phyloP scores from a whole-genome alignment of 2,888 invertebrate genomes.

The Drosophila aldrichi region DNA sequence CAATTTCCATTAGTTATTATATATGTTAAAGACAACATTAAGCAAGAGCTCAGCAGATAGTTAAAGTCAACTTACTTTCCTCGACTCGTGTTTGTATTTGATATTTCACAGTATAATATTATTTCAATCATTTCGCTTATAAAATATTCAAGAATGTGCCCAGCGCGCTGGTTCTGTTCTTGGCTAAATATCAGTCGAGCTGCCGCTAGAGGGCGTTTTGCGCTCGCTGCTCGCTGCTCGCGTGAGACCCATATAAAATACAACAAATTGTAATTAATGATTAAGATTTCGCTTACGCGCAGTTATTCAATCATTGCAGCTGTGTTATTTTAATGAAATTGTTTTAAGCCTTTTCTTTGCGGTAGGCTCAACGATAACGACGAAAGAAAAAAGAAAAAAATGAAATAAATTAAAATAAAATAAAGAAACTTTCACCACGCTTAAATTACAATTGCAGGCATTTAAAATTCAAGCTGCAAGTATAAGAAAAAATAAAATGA shows the following conservation, averaged over 20 bases:
- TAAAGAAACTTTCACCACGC: conserved; percentile 57
- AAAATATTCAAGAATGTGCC: not conserved
- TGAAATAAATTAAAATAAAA: not conserved
- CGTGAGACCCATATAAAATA: not conserved
- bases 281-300: conserved; percentile 6
- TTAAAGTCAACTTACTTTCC: not conserved
- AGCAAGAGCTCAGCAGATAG: too few species aligned
- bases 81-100: not conserved
- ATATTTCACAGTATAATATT: not conserved
- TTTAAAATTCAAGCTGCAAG: conserved; percentile 41
- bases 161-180: conserved; percentile 51
- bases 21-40: too few species aligned
- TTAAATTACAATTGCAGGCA: conserved; percentile 29
- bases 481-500: not conserved
- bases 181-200: conserved; percentile 18
- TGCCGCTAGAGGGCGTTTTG: conserved; percentile 31
- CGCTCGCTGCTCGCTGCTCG: not conserved
- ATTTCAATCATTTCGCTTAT: not conserved
- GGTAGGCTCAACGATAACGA: conserved; percentile 44
- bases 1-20: too few species aligned
- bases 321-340: conserved; percentile 11
- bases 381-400: not conserved
- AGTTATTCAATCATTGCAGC: conserved; percentile 24
- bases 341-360: conserved; percentile 21
- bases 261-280: not conserved